phyloP scores from a whole-genome alignment of 1,140 invertebrate species.

The Eciton burchellii region DNA sequence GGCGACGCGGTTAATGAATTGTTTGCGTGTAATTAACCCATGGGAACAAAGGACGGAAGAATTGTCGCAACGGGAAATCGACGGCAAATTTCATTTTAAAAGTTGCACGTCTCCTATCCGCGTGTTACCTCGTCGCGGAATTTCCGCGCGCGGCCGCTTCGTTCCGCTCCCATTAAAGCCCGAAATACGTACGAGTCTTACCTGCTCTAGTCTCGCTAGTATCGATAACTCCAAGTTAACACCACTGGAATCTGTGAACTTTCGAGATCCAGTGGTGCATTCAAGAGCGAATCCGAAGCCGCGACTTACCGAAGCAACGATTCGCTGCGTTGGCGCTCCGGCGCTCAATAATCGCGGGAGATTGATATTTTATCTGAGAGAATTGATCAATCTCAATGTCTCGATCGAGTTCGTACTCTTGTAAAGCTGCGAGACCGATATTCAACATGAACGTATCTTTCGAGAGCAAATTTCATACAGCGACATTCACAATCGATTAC shows the following conservation, averaged over 20 bases:
- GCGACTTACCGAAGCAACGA: neutral
- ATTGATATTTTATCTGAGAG: neutral
- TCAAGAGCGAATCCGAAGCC: slow-evolving; percentile 15
- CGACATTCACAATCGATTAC: neutral
- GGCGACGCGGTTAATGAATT: slow-evolving; percentile 53
- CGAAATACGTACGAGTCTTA: slow-evolving; percentile 27
- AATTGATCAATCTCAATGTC: neutral
- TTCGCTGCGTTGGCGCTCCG: slow-evolving; percentile 6
- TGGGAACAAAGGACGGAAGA: slow-evolving; percentile 46
- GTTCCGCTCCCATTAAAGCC: slow-evolving; percentile 56
- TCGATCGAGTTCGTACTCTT: neutral
- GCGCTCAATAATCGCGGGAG: neutral
- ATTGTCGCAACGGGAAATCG: slow-evolving; percentile 40
- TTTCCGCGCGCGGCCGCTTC: slow-evolving; percentile 52
- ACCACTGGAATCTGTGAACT: slow-evolving; percentile 23
- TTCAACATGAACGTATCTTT: neutral
- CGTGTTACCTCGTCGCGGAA: slow-evolving; percentile 58
- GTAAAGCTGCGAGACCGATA: neutral
- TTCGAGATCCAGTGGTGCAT: slow-evolving; percentile 42
- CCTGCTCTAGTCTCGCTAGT: slow-evolving; percentile 33
- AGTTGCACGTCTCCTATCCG: slow-evolving; percentile 35
- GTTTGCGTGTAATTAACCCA: slow-evolving; percentile 53
- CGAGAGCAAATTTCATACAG: neutral
- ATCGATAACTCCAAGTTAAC: slow-evolving; percentile 51
- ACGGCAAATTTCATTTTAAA: slow-evolving; percentile 58